These are phyloP conservation scores for Geotrupes spiniger DNA, from an alignment of 2,888 invertebrate genomes.

Conservation along the genomic window DNA sequence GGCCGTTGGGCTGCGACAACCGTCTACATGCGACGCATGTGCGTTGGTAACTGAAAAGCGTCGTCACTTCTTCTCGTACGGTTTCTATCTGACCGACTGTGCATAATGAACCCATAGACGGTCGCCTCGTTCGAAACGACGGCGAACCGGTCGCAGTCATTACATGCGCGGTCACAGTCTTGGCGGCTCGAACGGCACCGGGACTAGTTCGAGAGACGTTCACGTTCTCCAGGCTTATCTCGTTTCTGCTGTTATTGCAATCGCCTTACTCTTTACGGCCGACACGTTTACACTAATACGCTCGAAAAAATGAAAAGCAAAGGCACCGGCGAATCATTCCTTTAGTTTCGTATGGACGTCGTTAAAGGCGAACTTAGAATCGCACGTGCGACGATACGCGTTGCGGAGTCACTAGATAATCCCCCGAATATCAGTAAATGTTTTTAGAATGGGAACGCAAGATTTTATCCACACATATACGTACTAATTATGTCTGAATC, in stretches of 20 bases:
- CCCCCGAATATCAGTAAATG: too few species aligned
- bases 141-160: constrained; percentile 5
- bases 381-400: constrained; percentile 1
- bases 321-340: constrained; percentile 22
- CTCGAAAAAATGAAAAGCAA: constrained; percentile 23
- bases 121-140: constrained; percentile 19
- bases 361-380: constrained; percentile 20
- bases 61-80: constrained; percentile 28
- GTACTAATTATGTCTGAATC: too few species aligned
- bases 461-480: too few species aligned
- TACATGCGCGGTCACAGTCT: constrained; percentile 15
- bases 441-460: too few species aligned
- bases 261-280: constrained; percentile 39
- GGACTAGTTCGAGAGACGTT: constrained; percentile 40
- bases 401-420: too few species aligned
- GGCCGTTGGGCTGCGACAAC: too few species aligned
- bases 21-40: constrained; percentile 27
- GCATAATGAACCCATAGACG: constrained; percentile 39
- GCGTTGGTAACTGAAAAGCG: constrained; percentile 21
- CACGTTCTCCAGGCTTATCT: constrained; percentile 40
- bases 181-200: constrained; percentile 24
- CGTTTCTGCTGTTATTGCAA: constrained; percentile 42
- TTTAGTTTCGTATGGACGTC: constrained; percentile 26
- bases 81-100: constrained; percentile 33
- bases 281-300: constrained; percentile 40